Evolutionary conservation across 2,888 invertebrate genomes (phyloP), one percentile per base, ranked within the genome.

Genomic region (Sialis lutaria): DNA sequence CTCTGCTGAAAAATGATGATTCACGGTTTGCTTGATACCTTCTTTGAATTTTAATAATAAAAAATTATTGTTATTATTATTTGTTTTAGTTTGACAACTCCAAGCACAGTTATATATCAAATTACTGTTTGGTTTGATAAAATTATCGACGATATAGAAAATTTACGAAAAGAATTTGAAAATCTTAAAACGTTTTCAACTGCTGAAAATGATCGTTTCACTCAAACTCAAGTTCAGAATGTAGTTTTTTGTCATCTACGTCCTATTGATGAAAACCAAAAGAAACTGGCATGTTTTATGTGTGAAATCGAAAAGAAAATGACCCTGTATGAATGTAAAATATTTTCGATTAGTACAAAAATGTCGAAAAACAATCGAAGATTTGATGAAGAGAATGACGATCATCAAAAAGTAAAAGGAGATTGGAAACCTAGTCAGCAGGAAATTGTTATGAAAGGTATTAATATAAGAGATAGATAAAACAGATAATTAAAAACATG

Each of bases 361-460:
- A 56, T 57, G 10, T 40, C 6, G 6, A 47, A 47, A 35, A 42
- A 34, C 7, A 42, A 47, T 42, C 47, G 47, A n/a, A 33, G 35
- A 8, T n/a, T 12, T 9, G 7, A 30, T 22, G 12, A 12, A 7
- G 63, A 67, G 40, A 62, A 63, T 9, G 67, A 65, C 37, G 62
- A 66, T 13, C 63, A 65, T 1, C 65, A 67, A 48, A 61, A 72
- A 5, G 65, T 75, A 6, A 67, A 72, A 54, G 80, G 80, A 2
- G 70, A 68, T 35, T 77, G 79, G 75, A 73, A 75, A 53, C 74
- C 76, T 40, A 71, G 75, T 45, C 64, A 73, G 44, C 68, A 74
- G 53, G 77, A 80, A 58, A 59, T 63, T 40, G 57, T 74, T 5
- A 60, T 81, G 2, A 76, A 70, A 66, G 60, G 73, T 67, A 60